Base-by-base conservation (phyloP, 2,113 vertebrate genomes). In the Poeciliopsis prolifica region DNA sequence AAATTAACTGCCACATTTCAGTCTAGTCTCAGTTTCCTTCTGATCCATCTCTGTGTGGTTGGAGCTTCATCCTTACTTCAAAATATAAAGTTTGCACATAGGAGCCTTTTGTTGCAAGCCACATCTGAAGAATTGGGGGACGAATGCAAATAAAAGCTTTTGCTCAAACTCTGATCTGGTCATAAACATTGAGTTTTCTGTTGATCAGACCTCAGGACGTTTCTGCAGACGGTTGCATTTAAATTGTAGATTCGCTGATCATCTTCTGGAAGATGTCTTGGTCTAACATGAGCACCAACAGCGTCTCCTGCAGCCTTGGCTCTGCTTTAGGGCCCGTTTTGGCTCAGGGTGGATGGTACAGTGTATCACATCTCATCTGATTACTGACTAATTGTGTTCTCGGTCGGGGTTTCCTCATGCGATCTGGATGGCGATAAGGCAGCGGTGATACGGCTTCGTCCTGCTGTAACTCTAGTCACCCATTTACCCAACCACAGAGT, bases 321-420 rank as follows among this genome's bases (percentile, higher is more conserved):
- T 28, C 51, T 58, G 1, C 69, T 77, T 62, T 72, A 79, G 68
- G 78, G 78, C 73, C 72, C 60, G 65, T 78, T 82, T 78, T 67
- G 65, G 74, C 77, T 85, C 48, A 74, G 74, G 24, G 51, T 9
- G 65, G 37, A 58, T 61, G 70, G 76, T 10, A 14, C 64, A 62
- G 65, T 61, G 84, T 88, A 82, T 91, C 86, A 0, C 68, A 70
- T 89, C 78, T 37, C 86, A 84, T 83, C 82, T 84, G 83, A 90
- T 87, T 86, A 91, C 74, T 15, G 30, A 28, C 82, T 89, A 87
- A 92, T 90, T 85, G 81, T 80, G 83, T 71, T 84, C 84, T 75
- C 77, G 77, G 80, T 90, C 61, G 29, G 75, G 65, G 69, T 86
- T 88, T 90, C 81, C 84, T 88, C 75, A 65, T 84, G 28, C 22